Conservation (phyloP, 2,113 vertebrate species). For the Ageneiosus marmoratus region DNA sequence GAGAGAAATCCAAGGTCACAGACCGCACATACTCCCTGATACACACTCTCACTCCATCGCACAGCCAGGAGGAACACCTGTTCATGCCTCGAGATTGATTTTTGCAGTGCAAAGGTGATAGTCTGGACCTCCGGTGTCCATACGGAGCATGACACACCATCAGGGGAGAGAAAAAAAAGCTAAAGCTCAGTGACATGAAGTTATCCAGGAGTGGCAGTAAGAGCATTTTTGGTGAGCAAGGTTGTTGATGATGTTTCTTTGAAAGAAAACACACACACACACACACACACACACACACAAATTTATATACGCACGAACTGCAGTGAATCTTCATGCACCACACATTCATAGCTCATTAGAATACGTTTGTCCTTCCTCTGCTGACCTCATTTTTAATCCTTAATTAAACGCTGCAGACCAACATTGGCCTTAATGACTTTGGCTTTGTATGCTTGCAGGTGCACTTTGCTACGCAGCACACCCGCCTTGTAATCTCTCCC, state of each 20-base stretch:
- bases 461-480: conserved; percentile 15
- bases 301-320: background rate
- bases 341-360: conserved; percentile 68
- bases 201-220: background rate
- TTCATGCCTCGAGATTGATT: conserved; percentile 45
- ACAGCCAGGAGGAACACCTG: conserved; percentile 45
- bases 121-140: conserved; percentile 15
- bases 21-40: conserved; percentile 14
- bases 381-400: conserved; percentile 73
- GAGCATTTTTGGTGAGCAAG: conserved; percentile 6
- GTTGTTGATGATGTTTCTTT: background rate
- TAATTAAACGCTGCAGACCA: conserved; percentile 71
- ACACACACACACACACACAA: background rate
- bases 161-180: background rate
- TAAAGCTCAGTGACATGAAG: conserved; percentile 12
- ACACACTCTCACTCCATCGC: conserved; percentile 23
- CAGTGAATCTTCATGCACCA: conserved; percentile 57
- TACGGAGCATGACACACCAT: conserved; percentile 15
- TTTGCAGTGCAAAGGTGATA: conserved; percentile 40
- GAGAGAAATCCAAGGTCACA: conserved; percentile 64
- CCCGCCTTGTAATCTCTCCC: conserved; percentile 56
- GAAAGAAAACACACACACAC: background rate
- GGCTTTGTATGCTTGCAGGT: conserved; percentile 60
- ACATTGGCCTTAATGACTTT: conserved; percentile 70
- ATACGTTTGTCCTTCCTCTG: conserved; percentile 76